phyloP scores from a whole-genome alignment of 2,888 invertebrate species.

The Pammene fasciana region DNA sequence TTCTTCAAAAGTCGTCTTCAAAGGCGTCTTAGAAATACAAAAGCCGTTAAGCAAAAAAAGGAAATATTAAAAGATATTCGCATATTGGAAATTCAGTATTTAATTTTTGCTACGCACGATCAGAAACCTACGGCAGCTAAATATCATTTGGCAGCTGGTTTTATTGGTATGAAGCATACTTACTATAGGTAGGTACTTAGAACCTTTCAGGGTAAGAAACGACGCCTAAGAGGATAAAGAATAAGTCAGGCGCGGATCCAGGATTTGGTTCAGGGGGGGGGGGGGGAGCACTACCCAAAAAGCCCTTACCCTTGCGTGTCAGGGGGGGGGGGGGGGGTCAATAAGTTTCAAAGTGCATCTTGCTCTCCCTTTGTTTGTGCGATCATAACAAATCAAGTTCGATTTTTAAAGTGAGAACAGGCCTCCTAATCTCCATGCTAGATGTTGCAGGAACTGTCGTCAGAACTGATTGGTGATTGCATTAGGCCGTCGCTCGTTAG shows the following conservation, averaged over 20 bases:
- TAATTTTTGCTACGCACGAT: not conserved
- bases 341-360: too few relatives aligned
- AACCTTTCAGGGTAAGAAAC: too few relatives aligned
- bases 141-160: not conserved
- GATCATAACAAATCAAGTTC: too few relatives aligned
- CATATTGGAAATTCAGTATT: not conserved
- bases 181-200: not conserved
- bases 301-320: too few relatives aligned
- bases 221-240: too few relatives aligned
- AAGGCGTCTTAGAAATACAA: not conserved
- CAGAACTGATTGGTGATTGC: conserved; percentile 23
- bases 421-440: not conserved
- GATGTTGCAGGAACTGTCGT: not conserved
- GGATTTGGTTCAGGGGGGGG: too few relatives aligned
- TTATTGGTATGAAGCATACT: not conserved
- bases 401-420: not conserved
- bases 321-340: too few relatives aligned
- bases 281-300: too few relatives aligned
- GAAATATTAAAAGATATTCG: not conserved
- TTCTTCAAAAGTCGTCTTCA: not conserved
- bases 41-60: not conserved
- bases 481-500: conserved; percentile 23
- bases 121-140: not conserved
- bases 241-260: too few relatives aligned
- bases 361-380: too few relatives aligned